These are phyloP conservation scores for Pristionchus fissidentatus DNA, from an alignment of 2,888 invertebrate species.

Conservation along the genomic window DNA sequence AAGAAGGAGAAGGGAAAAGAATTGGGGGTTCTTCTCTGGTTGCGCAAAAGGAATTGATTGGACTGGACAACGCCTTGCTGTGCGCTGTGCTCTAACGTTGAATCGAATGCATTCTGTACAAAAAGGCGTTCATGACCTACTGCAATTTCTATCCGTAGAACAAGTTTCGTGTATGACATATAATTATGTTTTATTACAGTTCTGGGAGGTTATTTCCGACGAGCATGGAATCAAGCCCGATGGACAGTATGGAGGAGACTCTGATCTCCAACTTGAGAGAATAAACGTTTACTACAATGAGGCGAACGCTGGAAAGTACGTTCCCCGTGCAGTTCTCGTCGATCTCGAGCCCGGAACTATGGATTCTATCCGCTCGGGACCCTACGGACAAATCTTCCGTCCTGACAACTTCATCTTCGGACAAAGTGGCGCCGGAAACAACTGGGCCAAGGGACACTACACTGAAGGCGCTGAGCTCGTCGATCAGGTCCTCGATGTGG, in stretches of 20 bases:
- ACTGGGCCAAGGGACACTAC: constrained; percentile 92
- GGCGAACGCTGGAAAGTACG: constrained; percentile 85
- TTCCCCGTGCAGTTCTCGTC: constrained; percentile 91
- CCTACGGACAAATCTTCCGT: constrained; percentile 86
- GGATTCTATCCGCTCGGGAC: constrained; percentile 94
- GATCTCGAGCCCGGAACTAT: constrained; percentile 97
- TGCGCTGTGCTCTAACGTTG: not conserved
- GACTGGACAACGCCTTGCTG: not conserved
- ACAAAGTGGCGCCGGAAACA: constrained; percentile 88
- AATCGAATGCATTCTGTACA: not conserved
- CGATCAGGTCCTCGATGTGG: constrained; percentile 81
- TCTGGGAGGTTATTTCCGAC: constrained; percentile 74
- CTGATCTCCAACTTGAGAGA: constrained; percentile 63
- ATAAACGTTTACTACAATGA: constrained; percentile 83
- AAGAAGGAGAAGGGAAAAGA: constrained; percentile 19
- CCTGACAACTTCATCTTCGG: constrained; percentile 95
- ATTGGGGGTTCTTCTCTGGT: constrained; percentile 12
- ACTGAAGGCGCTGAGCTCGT: constrained; percentile 86
- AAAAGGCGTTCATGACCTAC: not conserved
- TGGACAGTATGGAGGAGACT: constrained; percentile 82
- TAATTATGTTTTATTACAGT: constrained; percentile 75
- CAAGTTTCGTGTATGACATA: not conserved
- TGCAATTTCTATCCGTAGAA: not conserved
- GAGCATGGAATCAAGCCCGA: constrained; percentile 91
- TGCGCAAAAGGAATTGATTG: constrained; percentile 35